Evolutionary conservation across 2,113 vertebrate genomes (phyloP).

Genomic region (Trogon surrucura): DNA sequence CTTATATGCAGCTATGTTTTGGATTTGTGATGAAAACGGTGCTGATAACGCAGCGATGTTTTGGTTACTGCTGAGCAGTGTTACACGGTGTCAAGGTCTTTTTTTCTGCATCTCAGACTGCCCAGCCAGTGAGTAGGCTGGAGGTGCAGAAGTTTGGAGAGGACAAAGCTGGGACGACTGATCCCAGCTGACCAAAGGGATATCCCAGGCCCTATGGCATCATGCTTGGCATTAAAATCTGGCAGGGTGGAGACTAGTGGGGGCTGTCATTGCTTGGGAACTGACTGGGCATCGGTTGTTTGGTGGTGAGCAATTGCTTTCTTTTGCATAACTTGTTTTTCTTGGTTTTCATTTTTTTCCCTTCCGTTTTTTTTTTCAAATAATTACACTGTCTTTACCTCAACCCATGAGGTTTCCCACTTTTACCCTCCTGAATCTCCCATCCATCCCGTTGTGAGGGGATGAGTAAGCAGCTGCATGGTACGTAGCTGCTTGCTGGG

Average conservation of each 20-base stretch:
- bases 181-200: background rate
- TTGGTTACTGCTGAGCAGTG: background rate
- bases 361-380: background rate
- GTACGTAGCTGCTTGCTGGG: background rate
- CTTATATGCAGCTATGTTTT: background rate
- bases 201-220: background rate
- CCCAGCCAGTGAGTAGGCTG: background rate
- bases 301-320: background rate
- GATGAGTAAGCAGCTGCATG: rapidly evolving
- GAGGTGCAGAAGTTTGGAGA: background rate
- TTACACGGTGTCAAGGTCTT: background rate
- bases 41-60: background rate
- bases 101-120: background rate
- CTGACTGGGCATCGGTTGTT: background rate
- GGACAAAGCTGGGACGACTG: background rate
- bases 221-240: background rate
- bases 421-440: background rate
- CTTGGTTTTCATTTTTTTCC: background rate
- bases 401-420: background rate
- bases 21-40: background rate
- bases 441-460: background rate
- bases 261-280: background rate
- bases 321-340: background rate
- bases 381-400: background rate
- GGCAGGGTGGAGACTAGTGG: rapidly evolving